Evolutionary conservation across 2,113 vertebrate genomes (phyloP).

Genomic region (Halcyon senegalensis): DNA sequence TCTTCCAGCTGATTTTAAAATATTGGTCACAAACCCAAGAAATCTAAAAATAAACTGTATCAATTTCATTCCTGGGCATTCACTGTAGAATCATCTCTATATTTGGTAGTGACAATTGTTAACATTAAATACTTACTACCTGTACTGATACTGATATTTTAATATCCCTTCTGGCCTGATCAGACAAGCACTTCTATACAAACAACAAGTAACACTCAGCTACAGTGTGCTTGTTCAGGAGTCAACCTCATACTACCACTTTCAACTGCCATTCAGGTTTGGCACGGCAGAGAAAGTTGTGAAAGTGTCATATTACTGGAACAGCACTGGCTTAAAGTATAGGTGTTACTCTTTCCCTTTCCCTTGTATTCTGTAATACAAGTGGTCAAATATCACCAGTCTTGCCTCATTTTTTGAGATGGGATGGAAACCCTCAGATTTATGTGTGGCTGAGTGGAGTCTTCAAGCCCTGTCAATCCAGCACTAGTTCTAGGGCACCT

Average conservation of each 20-base stretch:
- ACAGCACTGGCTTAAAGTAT: neutral
- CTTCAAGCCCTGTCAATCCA: neutral
- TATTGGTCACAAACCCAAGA: conserved; percentile 31
- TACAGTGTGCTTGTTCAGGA: neutral
- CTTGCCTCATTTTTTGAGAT: neutral
- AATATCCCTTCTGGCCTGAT: neutral
- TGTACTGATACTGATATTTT: conserved; percentile 32
- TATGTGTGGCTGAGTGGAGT: neutral
- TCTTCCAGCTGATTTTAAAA: conserved; percentile 58
- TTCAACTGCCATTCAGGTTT: neutral
- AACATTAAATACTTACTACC: neutral
- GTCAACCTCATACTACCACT: neutral
- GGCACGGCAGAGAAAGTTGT: neutral
- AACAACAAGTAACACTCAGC: neutral
- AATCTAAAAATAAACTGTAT: conserved; percentile 68
- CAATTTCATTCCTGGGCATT: conserved; percentile 10
- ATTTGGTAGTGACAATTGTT: neutral
- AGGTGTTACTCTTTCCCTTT: neutral
- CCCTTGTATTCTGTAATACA: neutral
- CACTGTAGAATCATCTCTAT: conserved; percentile 51
- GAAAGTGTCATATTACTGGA: neutral
- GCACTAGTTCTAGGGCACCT: neutral
- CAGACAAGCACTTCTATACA: neutral
- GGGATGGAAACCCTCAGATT: neutral
- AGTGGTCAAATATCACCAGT: neutral